phyloP scores from a whole-genome alignment of 2,797 vertebrate species.

The Heteromormyrus szaboi region DNA sequence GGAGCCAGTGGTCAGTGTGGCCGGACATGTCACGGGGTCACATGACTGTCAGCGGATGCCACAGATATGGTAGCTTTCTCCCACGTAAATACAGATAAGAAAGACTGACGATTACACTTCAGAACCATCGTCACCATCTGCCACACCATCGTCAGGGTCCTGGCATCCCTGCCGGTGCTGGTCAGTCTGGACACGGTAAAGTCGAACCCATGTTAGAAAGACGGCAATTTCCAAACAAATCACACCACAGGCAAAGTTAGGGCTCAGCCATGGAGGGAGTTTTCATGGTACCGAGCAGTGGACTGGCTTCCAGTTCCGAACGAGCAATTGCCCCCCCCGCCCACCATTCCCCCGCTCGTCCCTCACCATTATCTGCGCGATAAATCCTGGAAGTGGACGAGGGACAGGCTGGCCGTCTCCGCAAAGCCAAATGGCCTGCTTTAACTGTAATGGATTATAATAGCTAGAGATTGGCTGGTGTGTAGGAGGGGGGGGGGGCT shows the following conservation, averaged over 20 bases:
- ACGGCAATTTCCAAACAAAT: not conserved
- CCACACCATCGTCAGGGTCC: not conserved
- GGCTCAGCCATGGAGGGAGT: not conserved
- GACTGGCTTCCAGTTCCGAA: constrained; percentile 29
- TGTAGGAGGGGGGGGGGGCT: not conserved
- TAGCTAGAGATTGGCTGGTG: constrained; percentile 6
- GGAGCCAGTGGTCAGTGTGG: not conserved
- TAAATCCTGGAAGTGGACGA: constrained; percentile 11
- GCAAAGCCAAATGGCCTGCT: not conserved
- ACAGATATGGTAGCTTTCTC: constrained; percentile 18
- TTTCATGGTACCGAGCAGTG: not conserved
- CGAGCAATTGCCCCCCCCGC: not conserved
- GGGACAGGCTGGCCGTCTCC: not conserved
- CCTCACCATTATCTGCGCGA: not conserved
- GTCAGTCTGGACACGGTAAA: not conserved
- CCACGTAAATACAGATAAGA: not conserved
- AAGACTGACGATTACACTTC: constrained; percentile 22
- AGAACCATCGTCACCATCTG: not conserved
- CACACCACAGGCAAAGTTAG: not conserved
- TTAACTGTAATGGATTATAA: constrained; percentile 20
- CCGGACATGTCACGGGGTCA: constrained; percentile 34
- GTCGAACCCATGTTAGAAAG: not conserved
- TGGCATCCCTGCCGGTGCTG: not conserved
- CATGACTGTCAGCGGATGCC: constrained; percentile 44
- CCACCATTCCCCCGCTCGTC: not conserved